A percentile compares a stretch with the other conserved stretches of the same genome.
Evolutionary conservation across 2,797 vertebrate species (phyloP).

Genomic region (Coregonus suidteri): DNA sequence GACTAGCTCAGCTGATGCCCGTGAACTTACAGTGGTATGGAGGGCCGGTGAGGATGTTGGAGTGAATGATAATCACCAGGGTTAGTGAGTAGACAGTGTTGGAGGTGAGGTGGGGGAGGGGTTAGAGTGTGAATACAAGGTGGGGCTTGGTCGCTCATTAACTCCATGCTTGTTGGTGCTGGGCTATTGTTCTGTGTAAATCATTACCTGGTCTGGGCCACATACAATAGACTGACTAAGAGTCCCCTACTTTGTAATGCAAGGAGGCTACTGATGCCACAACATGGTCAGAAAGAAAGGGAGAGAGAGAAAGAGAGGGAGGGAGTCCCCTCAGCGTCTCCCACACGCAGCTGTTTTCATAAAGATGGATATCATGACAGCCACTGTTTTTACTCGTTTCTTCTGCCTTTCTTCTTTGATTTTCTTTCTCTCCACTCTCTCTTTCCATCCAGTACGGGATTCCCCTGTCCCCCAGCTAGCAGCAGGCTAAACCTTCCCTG

Average conservation of each 20-base stretch:
- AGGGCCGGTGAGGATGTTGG: background rate
- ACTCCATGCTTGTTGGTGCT: conserved; percentile 48
- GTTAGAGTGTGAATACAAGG: conserved; percentile 71
- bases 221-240: conserved; percentile 67
- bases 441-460: conserved; percentile 31
- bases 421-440: conserved; percentile 55
- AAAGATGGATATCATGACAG: conserved; percentile 58
- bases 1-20: conserved; percentile 56
- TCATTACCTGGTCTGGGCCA: conserved; percentile 74
- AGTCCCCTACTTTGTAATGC: conserved; percentile 73
- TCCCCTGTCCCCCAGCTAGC: conserved; percentile 17
- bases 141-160: conserved; percentile 73
- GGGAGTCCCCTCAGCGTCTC: conserved; percentile 4
- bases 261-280: conserved; percentile 64
- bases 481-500: conserved; percentile 73
- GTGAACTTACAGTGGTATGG: conserved; percentile 57
- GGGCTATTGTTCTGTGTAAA: conserved; percentile 77
- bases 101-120: conserved; percentile 34
- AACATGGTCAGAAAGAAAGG: conserved; percentile 61
- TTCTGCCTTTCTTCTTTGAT: conserved; percentile 55
- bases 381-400: conserved; percentile 59
- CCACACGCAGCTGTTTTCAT: conserved; percentile 60
- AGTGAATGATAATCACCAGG: conserved; percentile 63
- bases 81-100: background rate
- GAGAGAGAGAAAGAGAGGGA: background rate